These are phyloP conservation scores for Andricus grossulariae DNA, from an alignment of 1,140 invertebrate species.

Conservation along the genomic window DNA sequence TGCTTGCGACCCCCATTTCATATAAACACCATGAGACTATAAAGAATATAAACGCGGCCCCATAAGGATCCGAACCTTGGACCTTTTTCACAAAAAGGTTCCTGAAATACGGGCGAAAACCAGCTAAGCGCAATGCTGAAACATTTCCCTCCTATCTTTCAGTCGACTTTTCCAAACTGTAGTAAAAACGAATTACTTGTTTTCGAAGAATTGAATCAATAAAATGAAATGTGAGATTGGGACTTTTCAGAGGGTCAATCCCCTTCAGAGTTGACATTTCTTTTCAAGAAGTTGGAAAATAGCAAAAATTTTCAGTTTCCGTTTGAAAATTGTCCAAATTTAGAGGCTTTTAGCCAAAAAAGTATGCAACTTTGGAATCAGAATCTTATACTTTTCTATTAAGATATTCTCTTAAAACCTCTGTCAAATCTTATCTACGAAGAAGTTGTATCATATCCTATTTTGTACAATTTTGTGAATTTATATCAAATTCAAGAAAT, in stretches of 20 bases:
- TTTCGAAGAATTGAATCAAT: slow-evolving; percentile 12
- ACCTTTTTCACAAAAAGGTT: not conserved
- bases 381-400: too few species aligned
- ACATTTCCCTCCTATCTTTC: not conserved
- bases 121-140: not conserved
- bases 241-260: not conserved
- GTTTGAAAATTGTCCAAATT: too few species aligned
- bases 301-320: too few species aligned
- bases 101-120: not conserved
- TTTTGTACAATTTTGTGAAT: too few species aligned
- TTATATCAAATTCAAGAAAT: too few species aligned
- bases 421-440: too few species aligned
- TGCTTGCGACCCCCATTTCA: not conserved
- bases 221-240: not conserved
- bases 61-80: not conserved
- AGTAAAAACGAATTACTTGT: slow-evolving; percentile 15
- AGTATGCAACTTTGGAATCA: too few species aligned
- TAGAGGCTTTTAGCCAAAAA: too few species aligned
- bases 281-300: not conserved
- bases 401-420: too few species aligned
- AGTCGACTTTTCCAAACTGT: not conserved
- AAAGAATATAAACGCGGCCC: slow-evolving; percentile 2
- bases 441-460: too few species aligned
- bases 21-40: not conserved
- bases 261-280: not conserved